These are phyloP conservation scores for Smittia sp. DNA, from an alignment of 2,888 invertebrate genomes.

Conservation along the genomic window DNA sequence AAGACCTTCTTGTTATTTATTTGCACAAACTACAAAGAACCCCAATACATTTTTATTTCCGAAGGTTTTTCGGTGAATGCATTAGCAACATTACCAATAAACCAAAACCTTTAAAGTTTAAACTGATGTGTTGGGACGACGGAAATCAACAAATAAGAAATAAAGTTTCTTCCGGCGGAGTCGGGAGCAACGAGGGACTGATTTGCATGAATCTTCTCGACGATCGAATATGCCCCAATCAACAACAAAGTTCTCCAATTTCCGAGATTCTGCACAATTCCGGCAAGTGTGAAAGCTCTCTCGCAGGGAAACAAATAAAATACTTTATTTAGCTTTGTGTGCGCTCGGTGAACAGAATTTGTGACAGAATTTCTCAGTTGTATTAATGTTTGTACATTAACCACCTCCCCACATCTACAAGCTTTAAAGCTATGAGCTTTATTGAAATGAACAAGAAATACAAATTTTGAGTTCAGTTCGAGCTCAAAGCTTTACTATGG, in stretches of 20 bases:
- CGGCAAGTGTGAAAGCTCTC: not conserved
- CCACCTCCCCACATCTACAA: constrained; percentile 5
- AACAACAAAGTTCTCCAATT: not conserved
- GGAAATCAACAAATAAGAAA: constrained; percentile 22
- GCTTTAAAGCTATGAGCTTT: constrained; percentile 15
- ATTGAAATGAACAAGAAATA: constrained; percentile 37
- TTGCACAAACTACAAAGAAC: too few relatives aligned
- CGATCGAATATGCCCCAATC: not conserved
- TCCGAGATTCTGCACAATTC: not conserved
- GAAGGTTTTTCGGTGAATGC: not conserved
- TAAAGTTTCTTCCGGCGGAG: not conserved
- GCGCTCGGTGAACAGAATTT: constrained; percentile 2
- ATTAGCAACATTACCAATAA: not conserved
- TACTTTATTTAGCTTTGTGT: not conserved
- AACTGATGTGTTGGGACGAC: too few relatives aligned
- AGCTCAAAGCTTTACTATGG: constrained; percentile 35
- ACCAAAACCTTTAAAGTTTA: too few relatives aligned
- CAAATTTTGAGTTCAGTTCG: constrained; percentile 26
- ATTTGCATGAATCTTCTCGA: constrained; percentile 16
- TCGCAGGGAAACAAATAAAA: not conserved
- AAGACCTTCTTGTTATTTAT: too few relatives aligned
- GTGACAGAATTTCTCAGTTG: not conserved
- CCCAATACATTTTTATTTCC: too few relatives aligned
- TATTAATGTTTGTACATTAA: not conserved
- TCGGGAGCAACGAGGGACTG: not conserved